Evolutionary conservation across 2,797 vertebrate species (phyloP), one percentile per base, ranked within the genome.

Genomic region (Sebastes taczanowskii): DNA sequence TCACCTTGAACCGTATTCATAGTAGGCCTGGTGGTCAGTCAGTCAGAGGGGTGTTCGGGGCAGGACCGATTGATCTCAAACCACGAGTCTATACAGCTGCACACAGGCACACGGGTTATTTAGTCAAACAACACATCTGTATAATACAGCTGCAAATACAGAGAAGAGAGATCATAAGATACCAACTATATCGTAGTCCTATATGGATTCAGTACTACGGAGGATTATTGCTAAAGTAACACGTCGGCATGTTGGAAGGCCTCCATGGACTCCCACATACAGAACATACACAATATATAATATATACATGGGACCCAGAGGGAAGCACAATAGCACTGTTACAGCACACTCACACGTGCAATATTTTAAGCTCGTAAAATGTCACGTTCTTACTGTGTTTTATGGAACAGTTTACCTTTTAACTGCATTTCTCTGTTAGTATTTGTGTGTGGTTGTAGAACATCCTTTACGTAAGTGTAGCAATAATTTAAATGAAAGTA

Each of bases 41-140:
- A 99, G 96, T 99, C 98, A 22, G 98, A 99, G 67, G 98, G 98
- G 88, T 99, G 98, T 91, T 99, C 98, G 13, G 98, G 98, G 95
- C 98, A 99, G 92, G 98, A 99, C 92, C 98, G 98, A 94, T 99
- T 99, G 95, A 99, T 98, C 96, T 99, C 98, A 96, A 99, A 99
- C 98, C 98, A 99, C 3, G 98, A 98, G 95, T 99, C 98, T 99
- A 99, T 99, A 98, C 98, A 99, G 95, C 98, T 99, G 91, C 74
- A 89, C 63, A 83, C 0, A 46, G 4, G 34, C 35, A 71, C 25
- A 61, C 42, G 77, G 30, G 23, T 29, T 55, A 35, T 49, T 49
- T 25, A 18, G 22, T 52, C 34, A 65, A 20, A 60, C 2, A 16
- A 65, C 23, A 56, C n/a, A 46, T 60, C 30, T n/a, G 13, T 6